Base-by-base conservation (phyloP, 2,888 invertebrate genomes). In the Tholera decimalis region DNA sequence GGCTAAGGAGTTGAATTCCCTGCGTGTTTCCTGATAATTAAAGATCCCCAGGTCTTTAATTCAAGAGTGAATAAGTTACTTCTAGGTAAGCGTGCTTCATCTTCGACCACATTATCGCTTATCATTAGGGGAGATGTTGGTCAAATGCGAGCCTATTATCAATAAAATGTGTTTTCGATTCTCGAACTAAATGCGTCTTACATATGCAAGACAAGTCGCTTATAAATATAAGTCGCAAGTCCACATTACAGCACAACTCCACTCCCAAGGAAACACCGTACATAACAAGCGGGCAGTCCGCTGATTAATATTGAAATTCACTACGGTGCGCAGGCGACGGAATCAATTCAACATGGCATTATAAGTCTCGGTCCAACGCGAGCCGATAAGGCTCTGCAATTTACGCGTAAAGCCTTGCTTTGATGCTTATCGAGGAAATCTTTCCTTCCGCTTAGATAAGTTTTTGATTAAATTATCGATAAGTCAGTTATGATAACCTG, bases 311-410 rank as follows among this genome's bases (percentile, higher is more conserved):
- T 65, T 44, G 65, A 30, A 72, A 74, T 75, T 71, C 55, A 30
- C 61, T 41, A 53, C 68, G 65, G 57, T 56, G 41, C 53, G 35
- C 62, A 63, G 35, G 47, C 57, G 49, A 60, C 53, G 80, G 73
- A 87, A 84, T 87, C 85, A 81, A 84, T 87, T 85, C 68, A 80
- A 74, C 75, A 81, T 80, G 79, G 75, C 82, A 63, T 68, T 75
- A 75, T 67, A 57, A 43, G 62, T 51, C 57, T 35, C 67, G 73
- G 62, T 62, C 55, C 33, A 65, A 56, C 62, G 41, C 58, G 50
- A 56, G 53, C 50, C 67, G 76, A 72, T 77, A 71, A 72, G 60
- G 59, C 54, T 11, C 28, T 53, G 75, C 73, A 71, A 77, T 79
- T 79, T 79, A 51, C 67, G 57, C 73, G 44, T 58, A 43, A 60